Conservation (phyloP, 2,113 vertebrate species). For the Eptesicus fuscus region DNA sequence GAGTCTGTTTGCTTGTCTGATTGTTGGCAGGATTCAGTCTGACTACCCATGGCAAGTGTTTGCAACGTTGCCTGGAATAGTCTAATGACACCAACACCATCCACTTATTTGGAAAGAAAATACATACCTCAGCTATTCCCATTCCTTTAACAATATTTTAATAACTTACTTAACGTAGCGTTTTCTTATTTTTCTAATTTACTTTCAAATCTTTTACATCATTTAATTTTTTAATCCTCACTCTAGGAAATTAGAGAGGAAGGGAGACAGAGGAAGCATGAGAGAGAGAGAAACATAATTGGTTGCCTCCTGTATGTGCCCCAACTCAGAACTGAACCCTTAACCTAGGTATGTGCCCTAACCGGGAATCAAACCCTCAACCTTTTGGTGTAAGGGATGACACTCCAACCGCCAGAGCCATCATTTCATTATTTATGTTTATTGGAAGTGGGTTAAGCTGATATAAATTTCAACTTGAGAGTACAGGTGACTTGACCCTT, state of each 20-base stretch:
- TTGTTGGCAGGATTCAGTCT: not conserved
- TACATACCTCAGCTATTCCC: not conserved
- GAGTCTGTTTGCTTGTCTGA: not conserved
- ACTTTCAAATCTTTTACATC: conserved; percentile 7
- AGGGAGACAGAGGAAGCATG: too few species aligned
- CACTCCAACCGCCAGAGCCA: too few species aligned
- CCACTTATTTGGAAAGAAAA: not conserved
- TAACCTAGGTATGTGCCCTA: too few species aligned
- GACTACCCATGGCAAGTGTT: not conserved
- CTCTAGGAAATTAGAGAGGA: too few species aligned
- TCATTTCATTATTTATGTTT: not conserved
- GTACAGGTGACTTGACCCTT: not conserved
- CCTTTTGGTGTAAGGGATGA: too few species aligned
- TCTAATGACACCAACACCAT: not conserved
- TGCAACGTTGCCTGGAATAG: not conserved
- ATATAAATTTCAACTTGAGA: not conserved
- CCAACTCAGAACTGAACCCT: too few species aligned
- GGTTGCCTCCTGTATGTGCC: too few species aligned
- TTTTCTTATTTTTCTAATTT: not conserved
- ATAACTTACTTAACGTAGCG: not conserved
- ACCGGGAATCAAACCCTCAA: too few species aligned
- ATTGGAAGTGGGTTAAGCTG: not conserved
- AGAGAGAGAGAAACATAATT: too few species aligned
- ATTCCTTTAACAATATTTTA: conserved; percentile 13
- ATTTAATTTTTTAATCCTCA: not conserved